These are phyloP conservation scores for Tetranychus urticae DNA, from an alignment of 1,140 invertebrate genomes.

Conservation along the genomic window DNA sequence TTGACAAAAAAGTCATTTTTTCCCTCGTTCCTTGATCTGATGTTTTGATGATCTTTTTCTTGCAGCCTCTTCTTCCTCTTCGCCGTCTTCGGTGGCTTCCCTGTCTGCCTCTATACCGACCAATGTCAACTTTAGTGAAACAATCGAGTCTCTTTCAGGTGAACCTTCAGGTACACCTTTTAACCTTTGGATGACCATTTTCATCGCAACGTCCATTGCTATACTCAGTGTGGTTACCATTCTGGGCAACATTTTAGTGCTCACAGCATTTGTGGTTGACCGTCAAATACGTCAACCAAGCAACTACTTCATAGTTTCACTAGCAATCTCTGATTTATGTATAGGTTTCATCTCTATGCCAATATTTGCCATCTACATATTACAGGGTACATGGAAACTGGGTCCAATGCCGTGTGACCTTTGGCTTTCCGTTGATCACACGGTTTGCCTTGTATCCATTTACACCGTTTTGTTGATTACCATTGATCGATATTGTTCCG, in stretches of 20 bases:
- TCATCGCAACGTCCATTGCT: constrained; percentile 68
- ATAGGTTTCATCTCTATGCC: constrained; percentile 54
- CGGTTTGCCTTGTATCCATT: constrained; percentile 92
- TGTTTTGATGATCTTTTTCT: no score
- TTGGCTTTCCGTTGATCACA: constrained; percentile 97
- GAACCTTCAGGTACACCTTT: constrained; percentile 31
- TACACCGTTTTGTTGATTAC: constrained; percentile 97
- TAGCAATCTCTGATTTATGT: constrained; percentile 90
- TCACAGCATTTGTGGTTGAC: constrained; percentile 88
- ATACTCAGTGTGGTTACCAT: constrained; percentile 76
- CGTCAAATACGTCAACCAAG: constrained; percentile 89
- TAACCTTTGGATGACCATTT: constrained; percentile 62
- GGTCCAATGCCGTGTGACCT: constrained; percentile 87
- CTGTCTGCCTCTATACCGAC: no score
- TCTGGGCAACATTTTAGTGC: constrained; percentile 82
- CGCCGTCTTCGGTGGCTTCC: no score
- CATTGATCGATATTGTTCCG: constrained; percentile 93
- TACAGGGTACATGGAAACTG: constrained; percentile 75
- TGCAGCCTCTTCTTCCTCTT: no score
- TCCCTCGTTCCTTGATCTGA: no score
- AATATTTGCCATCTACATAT: constrained; percentile 51
- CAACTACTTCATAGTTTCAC: constrained; percentile 96
- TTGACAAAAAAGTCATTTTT: no score
- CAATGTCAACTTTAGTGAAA: no score
- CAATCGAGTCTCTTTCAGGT: no score